phyloP scores from a whole-genome alignment of 2,888 invertebrate species.

The Siphlonurus alternatus region DNA sequence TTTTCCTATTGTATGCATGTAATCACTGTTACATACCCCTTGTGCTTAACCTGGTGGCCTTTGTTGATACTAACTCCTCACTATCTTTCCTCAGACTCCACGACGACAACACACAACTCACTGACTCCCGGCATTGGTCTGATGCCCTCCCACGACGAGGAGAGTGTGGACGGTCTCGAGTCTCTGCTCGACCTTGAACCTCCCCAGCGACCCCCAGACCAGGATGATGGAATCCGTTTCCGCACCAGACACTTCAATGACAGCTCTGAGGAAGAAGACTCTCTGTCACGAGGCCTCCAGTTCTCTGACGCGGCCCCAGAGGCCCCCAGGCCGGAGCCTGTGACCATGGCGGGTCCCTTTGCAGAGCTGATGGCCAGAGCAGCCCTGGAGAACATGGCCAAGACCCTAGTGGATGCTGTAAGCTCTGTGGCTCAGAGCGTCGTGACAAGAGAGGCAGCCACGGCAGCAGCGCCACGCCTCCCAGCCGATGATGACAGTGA shows the following conservation, averaged over 20 bases:
- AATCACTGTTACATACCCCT: no score
- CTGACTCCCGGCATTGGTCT: slow-evolving; percentile 10
- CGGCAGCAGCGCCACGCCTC: neutral
- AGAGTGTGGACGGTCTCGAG: slow-evolving; percentile 24
- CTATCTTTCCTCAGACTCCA: no score
- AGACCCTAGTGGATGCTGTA: neutral
- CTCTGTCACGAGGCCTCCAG: slow-evolving; percentile 21
- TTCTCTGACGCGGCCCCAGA: slow-evolving; percentile 18
- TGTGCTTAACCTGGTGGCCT: no score
- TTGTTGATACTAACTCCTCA: no score
- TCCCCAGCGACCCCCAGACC: slow-evolving; percentile 6
- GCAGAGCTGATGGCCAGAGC: neutral
- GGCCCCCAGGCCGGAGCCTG: neutral
- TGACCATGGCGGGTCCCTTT: neutral
- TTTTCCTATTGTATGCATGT: no score
- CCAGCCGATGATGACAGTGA: slow-evolving; percentile 10
- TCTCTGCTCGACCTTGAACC: slow-evolving; percentile 11
- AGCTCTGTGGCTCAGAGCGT: neutral
- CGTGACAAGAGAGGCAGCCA: neutral
- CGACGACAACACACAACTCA: slow-evolving; percentile 3
- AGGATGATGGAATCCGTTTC: slow-evolving; percentile 22
- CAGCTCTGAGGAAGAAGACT: slow-evolving; percentile 24
- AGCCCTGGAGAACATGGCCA: slow-evolving; percentile 1
- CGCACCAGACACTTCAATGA: slow-evolving; percentile 27
- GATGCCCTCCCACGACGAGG: slow-evolving; percentile 26